These are phyloP conservation scores for Rhabdomys pumilio DNA, from an alignment of 2,797 vertebrate genomes.

Conservation along the genomic window DNA sequence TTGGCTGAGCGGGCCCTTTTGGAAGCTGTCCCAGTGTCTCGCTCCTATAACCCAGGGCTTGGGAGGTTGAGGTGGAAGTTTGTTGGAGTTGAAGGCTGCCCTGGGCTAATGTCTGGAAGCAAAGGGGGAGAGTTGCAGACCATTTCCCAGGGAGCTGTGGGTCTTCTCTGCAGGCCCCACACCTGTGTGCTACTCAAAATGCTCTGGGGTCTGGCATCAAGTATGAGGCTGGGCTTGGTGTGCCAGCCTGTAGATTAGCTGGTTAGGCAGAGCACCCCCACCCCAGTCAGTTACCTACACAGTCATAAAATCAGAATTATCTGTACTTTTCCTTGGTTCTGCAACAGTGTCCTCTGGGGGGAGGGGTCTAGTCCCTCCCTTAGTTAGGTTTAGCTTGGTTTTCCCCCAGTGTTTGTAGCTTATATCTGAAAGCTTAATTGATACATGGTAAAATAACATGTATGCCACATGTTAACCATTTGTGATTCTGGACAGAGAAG, in stretches of 20 bases:
- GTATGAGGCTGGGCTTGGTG: neutral
- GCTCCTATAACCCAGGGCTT: neutral
- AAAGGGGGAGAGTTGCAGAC: neutral
- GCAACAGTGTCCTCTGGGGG: neutral
- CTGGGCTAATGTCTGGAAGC: neutral
- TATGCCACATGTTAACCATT: neutral
- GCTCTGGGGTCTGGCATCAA: neutral
- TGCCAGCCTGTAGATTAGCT: neutral
- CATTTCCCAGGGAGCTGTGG: neutral
- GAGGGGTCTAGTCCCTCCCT: neutral
- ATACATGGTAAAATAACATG: neutral
- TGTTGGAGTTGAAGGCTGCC: neutral
- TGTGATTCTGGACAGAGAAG: neutral
- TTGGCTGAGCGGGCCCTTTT: neutral
- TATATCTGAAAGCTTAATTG: conserved; percentile 11
- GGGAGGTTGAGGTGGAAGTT: neutral
- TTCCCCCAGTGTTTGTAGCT: neutral
- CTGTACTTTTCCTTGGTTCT: neutral
- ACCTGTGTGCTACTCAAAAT: neutral
- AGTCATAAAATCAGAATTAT: neutral
- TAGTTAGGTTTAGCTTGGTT: neutral
- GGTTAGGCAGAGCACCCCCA: neutral
- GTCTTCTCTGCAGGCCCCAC: neutral
- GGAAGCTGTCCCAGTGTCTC: neutral
- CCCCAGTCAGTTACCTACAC: neutral